Percentiles rank a stretch among this genome's conserved stretches.
Evolutionary conservation across 1,140 invertebrate genomes (phyloP).

Genomic region (Trinorchestia longiramus): DNA sequence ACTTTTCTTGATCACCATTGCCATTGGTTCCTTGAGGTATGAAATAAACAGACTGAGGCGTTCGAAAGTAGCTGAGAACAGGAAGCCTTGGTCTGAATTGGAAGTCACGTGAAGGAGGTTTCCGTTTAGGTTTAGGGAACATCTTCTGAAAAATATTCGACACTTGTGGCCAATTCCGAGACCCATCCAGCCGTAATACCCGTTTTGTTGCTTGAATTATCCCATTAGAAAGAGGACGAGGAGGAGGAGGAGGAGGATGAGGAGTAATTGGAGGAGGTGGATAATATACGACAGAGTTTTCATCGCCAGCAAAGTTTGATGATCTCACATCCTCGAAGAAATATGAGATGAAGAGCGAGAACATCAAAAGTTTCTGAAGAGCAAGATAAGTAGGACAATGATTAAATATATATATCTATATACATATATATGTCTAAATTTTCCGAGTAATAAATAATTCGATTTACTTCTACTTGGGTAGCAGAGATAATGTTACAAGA

Average conservation of each 20-base stretch:
- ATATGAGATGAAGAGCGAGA: not conserved
- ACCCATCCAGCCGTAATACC: not conserved
- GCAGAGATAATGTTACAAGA: not conserved
- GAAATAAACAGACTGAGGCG: not conserved
- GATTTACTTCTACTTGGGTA: not conserved
- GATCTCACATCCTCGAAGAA: not conserved
- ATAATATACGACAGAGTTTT: not conserved
- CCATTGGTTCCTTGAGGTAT: not conserved
- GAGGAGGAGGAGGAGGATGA: not conserved
- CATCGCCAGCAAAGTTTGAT: not conserved
- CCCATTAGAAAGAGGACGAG: not conserved
- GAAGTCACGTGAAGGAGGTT: not conserved
- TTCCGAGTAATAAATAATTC: not conserved
- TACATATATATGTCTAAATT: not conserved
- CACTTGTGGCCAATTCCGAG: not conserved
- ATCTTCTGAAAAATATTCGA: not conserved
- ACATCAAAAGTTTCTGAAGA: not conserved
- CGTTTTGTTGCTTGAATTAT: not conserved
- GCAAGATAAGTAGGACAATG: not conserved
- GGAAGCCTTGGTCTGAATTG: not conserved
- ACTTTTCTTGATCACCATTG: not conserved
- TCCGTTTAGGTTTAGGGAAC: not conserved
- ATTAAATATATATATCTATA: not conserved
- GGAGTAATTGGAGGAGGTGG: not conserved
- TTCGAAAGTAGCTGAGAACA: not conserved